Percentiles rank a stretch among this genome's conserved stretches.
Evolutionary conservation across 1,140 invertebrate species (phyloP).

Genomic region (Drosophila bipectinata): DNA sequence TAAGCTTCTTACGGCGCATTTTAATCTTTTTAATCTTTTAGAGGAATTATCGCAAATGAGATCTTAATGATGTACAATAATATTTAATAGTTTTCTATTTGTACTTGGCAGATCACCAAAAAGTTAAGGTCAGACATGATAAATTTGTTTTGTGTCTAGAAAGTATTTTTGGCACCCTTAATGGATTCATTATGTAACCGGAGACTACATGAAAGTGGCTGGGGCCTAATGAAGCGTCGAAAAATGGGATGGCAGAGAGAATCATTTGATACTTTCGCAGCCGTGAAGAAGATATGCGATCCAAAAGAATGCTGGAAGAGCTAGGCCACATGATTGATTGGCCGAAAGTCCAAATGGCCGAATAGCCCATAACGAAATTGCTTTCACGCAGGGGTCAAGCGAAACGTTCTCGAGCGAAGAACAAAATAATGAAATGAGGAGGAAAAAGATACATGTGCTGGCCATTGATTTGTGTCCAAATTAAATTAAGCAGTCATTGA

Average conservation of each 20-base stretch:
- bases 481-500: constrained; percentile 82
- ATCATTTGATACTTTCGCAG: constrained; percentile 52
- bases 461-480: constrained; percentile 74
- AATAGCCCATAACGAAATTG: constrained; percentile 64
- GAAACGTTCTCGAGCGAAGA: constrained; percentile 4
- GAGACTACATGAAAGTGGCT: constrained; percentile 64
- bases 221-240: constrained; percentile 63
- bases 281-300: constrained; percentile 26
- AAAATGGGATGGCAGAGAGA: constrained; percentile 22
- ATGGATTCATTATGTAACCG: constrained; percentile 73
- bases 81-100: background rate
- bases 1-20: background rate
- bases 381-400: constrained; percentile 69
- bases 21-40: too few relatives aligned
- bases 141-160: constrained; percentile 44
- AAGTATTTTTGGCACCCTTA: constrained; percentile 65
- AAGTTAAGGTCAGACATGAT: constrained; percentile 53
- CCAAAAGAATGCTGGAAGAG: constrained; percentile 28
- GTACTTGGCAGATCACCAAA: background rate
- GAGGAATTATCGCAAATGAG: background rate
- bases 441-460: constrained; percentile 40
- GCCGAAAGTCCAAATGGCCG: constrained; percentile 45
- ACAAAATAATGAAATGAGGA: background rate
- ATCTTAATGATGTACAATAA: background rate
- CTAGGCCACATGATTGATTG: constrained; percentile 64